phyloP scores from a whole-genome alignment of 2,888 invertebrate species.

The Automeris io region DNA sequence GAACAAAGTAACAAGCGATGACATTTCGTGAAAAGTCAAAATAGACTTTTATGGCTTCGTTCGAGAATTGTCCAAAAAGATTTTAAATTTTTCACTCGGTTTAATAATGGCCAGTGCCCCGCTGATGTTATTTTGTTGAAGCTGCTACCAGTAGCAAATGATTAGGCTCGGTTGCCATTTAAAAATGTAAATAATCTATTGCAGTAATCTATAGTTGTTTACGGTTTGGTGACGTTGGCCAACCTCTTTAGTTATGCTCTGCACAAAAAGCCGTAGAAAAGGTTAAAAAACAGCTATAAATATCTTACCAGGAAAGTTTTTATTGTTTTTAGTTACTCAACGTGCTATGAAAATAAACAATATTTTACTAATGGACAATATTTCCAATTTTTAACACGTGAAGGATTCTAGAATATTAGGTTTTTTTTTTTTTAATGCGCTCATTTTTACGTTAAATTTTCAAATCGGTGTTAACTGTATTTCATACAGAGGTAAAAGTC shows the following conservation, averaged over 20 bases:
- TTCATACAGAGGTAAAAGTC: no score
- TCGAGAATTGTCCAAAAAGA: slow-evolving; percentile 60
- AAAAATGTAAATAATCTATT: slow-evolving; percentile 64
- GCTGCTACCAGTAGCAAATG: slow-evolving; percentile 65
- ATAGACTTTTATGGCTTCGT: slow-evolving; percentile 14
- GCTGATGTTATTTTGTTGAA: slow-evolving; percentile 52
- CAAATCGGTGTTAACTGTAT: no score
- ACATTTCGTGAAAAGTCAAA: slow-evolving; percentile 8
- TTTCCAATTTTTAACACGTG: no score
- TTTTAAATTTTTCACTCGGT: slow-evolving; percentile 22
- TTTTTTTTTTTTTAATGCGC: no score
- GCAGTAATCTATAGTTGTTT: slow-evolving; percentile 28
- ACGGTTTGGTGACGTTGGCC: slow-evolving; percentile 28
- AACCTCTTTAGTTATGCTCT: slow-evolving; percentile 35
- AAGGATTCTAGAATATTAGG: no score
- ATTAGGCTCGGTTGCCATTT: slow-evolving; percentile 67
- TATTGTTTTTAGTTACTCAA: no score
- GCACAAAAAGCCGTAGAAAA: no score
- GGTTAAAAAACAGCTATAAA: no score
- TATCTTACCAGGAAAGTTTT: no score
- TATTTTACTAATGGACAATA: no score
- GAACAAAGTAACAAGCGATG: slow-evolving; percentile 5
- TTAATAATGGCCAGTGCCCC: slow-evolving; percentile 43
- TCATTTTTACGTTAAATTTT: no score
- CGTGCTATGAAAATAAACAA: no score